phyloP scores from a whole-genome alignment of 2,797 vertebrate species.

The Pithecia hirsuta region DNA sequence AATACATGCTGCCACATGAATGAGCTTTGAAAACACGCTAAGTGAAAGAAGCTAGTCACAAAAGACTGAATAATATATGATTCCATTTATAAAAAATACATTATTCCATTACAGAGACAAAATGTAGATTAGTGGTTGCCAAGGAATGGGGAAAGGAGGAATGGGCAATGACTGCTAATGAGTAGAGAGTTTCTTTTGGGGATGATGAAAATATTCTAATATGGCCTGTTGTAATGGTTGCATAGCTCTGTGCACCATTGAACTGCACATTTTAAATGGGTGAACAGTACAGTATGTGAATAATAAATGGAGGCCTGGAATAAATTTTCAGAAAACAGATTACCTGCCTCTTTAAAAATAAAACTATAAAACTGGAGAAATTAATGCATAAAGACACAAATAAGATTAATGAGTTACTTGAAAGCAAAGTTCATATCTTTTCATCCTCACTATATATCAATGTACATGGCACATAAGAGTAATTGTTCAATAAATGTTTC shows the following conservation, averaged over 20 bases:
- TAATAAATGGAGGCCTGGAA: constrained; percentile 12
- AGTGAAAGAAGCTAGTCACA: background rate
- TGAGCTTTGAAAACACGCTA: background rate
- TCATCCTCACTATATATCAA: background rate
- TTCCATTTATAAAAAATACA: background rate
- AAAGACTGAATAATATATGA: background rate
- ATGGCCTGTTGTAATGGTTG: background rate
- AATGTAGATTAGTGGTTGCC: constrained; percentile 4
- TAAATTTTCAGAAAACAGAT: constrained; percentile 47
- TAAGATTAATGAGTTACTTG: constrained; percentile 37
- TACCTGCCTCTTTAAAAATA: constrained; percentile 17
- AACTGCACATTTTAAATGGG: background rate
- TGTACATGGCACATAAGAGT: background rate
- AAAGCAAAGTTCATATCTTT: constrained; percentile 15
- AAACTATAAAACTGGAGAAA: background rate
- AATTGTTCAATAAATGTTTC: constrained; percentile 12
- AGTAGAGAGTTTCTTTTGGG: background rate
- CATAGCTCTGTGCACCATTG: background rate
- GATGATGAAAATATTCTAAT: constrained; percentile 49
- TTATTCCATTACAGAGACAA: background rate
- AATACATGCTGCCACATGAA: background rate
- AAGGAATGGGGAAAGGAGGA: background rate
- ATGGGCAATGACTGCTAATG: background rate
- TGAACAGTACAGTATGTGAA: background rate
- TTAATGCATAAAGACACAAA: constrained; percentile 19